A percentile compares a stretch with the other conserved stretches of the same genome.
These are phyloP conservation scores for Tetrax tetrax DNA, from an alignment of 2,113 vertebrate species.

Conservation along the genomic window DNA sequence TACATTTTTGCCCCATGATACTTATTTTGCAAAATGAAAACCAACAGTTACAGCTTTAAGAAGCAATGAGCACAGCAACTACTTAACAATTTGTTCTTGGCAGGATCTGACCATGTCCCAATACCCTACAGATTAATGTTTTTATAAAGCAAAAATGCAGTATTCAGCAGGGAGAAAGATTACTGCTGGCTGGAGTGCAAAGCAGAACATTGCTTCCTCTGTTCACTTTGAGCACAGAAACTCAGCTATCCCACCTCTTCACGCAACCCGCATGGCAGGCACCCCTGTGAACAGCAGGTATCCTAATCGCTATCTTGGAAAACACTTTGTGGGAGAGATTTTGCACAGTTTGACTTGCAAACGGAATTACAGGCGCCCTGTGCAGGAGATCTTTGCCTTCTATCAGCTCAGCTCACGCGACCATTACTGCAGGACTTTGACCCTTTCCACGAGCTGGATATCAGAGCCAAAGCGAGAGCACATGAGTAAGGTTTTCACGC, in stretches of 20 bases:
- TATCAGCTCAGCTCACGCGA: not conserved
- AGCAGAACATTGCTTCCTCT: constrained; percentile 14
- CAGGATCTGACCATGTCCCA: constrained; percentile 54
- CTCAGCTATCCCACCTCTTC: not conserved
- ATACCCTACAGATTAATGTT: constrained; percentile 64
- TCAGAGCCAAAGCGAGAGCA: not conserved
- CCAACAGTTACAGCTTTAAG: constrained; percentile 64
- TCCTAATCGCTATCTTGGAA: not conserved
- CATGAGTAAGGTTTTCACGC: not conserved
- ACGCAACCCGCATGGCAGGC: not conserved
- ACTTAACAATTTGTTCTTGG: constrained; percentile 78
- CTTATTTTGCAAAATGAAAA: constrained; percentile 65
- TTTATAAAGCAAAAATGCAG: constrained; percentile 60
- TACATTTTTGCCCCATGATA: constrained; percentile 48
- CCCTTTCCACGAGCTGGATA: not conserved
- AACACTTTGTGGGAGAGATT: not conserved
- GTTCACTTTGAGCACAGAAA: not conserved
- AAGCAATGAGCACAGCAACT: constrained; percentile 58
- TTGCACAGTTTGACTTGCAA: not conserved
- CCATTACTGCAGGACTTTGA: not conserved
- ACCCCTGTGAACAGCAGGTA: not conserved
- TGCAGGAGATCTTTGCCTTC: not conserved
- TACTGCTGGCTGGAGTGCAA: constrained; percentile 38
- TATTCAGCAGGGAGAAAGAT: constrained; percentile 53
- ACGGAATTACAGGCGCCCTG: not conserved